Evolutionary conservation across 2,888 invertebrate species (phyloP).

Genomic region (Epinotia brunnichana): DNA sequence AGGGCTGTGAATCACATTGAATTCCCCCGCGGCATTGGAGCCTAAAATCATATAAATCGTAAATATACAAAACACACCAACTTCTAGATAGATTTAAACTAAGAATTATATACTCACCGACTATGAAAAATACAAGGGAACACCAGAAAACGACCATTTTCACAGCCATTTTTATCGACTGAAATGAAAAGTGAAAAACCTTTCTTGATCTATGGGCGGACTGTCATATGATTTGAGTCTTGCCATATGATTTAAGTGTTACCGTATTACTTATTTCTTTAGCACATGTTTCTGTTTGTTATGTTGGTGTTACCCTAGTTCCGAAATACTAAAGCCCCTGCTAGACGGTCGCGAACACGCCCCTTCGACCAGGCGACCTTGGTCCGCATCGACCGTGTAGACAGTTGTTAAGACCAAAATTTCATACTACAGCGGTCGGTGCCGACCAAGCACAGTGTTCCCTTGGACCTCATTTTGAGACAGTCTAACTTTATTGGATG

Average conservation of each 20-base stretch:
- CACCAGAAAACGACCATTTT: slow-evolving; percentile 71
- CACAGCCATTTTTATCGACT: slow-evolving; percentile 71
- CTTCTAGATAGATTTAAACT: background rate
- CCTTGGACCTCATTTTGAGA: too few relatives aligned
- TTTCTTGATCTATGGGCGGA: slow-evolving; percentile 52
- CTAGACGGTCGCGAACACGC: too few relatives aligned
- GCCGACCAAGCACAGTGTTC: too few relatives aligned
- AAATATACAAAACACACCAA: background rate
- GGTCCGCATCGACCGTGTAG: too few relatives aligned
- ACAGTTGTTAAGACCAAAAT: too few relatives aligned
- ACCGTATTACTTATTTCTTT: slow-evolving; percentile 33
- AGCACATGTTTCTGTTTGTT: slow-evolving; percentile 24
- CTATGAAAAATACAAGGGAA: slow-evolving; percentile 66
- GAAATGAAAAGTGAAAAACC: too few relatives aligned
- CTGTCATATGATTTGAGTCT: slow-evolving; percentile 78
- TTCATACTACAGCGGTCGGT: too few relatives aligned
- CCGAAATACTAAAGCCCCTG: too few relatives aligned
- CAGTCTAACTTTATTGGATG: too few relatives aligned
- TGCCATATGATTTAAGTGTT: slow-evolving; percentile 54
- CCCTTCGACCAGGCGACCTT: too few relatives aligned
- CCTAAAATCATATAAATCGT: slow-evolving; percentile 56
- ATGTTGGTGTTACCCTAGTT: slow-evolving; percentile 32
- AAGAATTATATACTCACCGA: slow-evolving; percentile 63
- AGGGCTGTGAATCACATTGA: slow-evolving; percentile 87
- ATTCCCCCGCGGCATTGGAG: slow-evolving; percentile 85